Conservation (phyloP, 2,888 invertebrate genomes). For the Drosophila macrospina region DNA sequence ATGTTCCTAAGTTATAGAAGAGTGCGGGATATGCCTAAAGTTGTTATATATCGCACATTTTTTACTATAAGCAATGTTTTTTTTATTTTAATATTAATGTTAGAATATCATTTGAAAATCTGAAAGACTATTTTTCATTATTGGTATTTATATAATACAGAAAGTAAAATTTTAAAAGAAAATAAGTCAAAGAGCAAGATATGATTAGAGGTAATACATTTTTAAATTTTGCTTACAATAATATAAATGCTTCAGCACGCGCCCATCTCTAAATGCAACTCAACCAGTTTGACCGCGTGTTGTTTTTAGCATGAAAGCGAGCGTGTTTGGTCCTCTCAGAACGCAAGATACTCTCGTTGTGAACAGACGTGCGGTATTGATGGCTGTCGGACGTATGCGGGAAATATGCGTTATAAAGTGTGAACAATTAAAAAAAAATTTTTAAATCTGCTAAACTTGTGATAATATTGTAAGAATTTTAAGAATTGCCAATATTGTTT, state of each 20-base stretch:
- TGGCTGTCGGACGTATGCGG: constrained; percentile 74
- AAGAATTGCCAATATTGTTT: not conserved
- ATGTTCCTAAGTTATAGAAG: not conserved
- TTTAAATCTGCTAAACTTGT: constrained; percentile 6
- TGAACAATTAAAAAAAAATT: constrained; percentile 40
- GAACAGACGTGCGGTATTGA: constrained; percentile 72
- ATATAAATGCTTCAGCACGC: constrained; percentile 6
- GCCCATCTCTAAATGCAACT: constrained; percentile 48
- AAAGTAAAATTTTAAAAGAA: not conserved
- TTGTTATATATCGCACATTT: not conserved
- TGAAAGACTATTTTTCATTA: not conserved
- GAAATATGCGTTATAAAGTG: constrained; percentile 41
- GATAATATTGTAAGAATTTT: constrained; percentile 5
- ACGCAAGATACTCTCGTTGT: constrained; percentile 54
- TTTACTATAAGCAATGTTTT: not conserved
- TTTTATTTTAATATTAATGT: not conserved
- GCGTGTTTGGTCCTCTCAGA: constrained; percentile 49
- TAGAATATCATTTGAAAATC: not conserved
- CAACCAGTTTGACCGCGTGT: constrained; percentile 74
- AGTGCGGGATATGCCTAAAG: not conserved
- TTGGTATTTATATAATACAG: not conserved
- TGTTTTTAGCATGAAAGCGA: constrained; percentile 73
- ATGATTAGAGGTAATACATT: too few relatives aligned
- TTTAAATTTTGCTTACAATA: too few relatives aligned
- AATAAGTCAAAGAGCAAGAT: too few relatives aligned